phyloP scores from a whole-genome alignment of 2,888 invertebrate genomes.

The Drosophila mimetica region DNA sequence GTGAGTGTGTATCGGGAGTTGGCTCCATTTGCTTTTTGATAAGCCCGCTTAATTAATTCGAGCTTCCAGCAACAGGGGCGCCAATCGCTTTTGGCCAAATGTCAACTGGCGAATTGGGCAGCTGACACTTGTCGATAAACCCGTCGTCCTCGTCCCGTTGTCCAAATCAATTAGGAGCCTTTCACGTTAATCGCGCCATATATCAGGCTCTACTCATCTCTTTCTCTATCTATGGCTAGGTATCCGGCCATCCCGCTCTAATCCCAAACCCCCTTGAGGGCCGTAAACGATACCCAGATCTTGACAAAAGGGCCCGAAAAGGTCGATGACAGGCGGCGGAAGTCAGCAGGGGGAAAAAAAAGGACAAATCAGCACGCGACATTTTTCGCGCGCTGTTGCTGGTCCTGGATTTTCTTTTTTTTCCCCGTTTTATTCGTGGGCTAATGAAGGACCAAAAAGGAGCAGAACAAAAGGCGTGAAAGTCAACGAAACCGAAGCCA shows the following conservation, averaged over 20 bases:
- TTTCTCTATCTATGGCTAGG: not conserved
- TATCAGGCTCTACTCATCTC: slow-evolving; percentile 51
- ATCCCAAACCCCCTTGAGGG: slow-evolving; percentile 14
- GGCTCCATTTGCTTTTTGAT: slow-evolving; percentile 61
- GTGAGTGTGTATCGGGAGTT: slow-evolving; percentile 24
- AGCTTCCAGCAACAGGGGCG: slow-evolving; percentile 65
- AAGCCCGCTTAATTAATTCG: slow-evolving; percentile 73
- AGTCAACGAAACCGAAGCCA: slow-evolving; percentile 60
- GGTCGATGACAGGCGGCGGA: slow-evolving; percentile 67
- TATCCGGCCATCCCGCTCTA: slow-evolving; percentile 7
- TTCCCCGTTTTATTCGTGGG: slow-evolving; percentile 1
- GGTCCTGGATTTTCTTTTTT: slow-evolving; percentile 9
- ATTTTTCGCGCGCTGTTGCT: slow-evolving; percentile 58
- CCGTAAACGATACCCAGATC: slow-evolving; percentile 47
- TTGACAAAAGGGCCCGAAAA: slow-evolving; percentile 47
- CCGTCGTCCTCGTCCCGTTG: not conserved
- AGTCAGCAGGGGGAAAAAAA: slow-evolving; percentile 33
- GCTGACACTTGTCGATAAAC: slow-evolving; percentile 47
- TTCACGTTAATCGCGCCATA: slow-evolving; percentile 76
- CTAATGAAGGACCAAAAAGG: slow-evolving; percentile 59
- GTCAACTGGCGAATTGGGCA: slow-evolving; percentile 40
- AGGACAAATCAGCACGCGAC: slow-evolving; percentile 67
- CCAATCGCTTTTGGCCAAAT: slow-evolving; percentile 66
- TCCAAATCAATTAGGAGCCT: slow-evolving; percentile 72
- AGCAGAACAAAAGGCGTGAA: slow-evolving; percentile 64